These are phyloP conservation scores for Orthosia incerta DNA, from an alignment of 2,888 invertebrate species.

Conservation along the genomic window DNA sequence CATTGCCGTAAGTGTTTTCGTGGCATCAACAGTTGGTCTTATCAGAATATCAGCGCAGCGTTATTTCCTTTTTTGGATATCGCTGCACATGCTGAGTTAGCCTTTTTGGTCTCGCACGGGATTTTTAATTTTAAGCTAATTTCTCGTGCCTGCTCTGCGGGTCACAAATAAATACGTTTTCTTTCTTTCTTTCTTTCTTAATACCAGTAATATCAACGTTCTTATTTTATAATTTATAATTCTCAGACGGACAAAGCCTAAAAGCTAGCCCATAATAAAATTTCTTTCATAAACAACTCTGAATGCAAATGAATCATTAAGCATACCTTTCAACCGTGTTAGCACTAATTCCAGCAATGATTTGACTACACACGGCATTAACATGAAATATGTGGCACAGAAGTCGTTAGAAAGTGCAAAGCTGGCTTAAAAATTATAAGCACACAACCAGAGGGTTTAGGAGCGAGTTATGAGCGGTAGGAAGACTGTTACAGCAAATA, in stretches of 20 bases:
- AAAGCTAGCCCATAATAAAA: slow-evolving; percentile 13
- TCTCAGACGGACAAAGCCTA: not conserved
- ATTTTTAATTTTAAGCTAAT: too few relatives aligned
- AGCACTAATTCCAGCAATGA: slow-evolving; percentile 57
- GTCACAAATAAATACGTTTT: too few relatives aligned
- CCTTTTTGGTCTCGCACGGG: too few relatives aligned
- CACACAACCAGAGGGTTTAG: slow-evolving; percentile 37
- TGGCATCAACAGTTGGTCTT: too few relatives aligned
- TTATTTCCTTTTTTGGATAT: too few relatives aligned
- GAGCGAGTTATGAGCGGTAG: slow-evolving; percentile 24
- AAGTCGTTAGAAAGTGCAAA: slow-evolving; percentile 66
- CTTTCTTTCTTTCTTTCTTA: too few relatives aligned
- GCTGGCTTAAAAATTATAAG: slow-evolving; percentile 70
- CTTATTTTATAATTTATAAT: too few relatives aligned
- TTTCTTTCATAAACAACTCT: slow-evolving; percentile 13
- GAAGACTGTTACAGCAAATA: not conserved
- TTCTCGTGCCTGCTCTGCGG: too few relatives aligned
- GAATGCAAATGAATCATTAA: slow-evolving; percentile 56
- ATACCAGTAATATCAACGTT: too few relatives aligned
- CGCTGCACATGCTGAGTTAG: too few relatives aligned
- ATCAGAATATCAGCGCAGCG: too few relatives aligned
- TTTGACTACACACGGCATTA: slow-evolving; percentile 56
- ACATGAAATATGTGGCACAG: slow-evolving; percentile 59
- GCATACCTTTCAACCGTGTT: slow-evolving; percentile 53
- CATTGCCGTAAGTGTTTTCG: too few relatives aligned